Base-by-base conservation (phyloP, 2,797 vertebrate genomes). In the Neosilurus mollespiculum region DNA sequence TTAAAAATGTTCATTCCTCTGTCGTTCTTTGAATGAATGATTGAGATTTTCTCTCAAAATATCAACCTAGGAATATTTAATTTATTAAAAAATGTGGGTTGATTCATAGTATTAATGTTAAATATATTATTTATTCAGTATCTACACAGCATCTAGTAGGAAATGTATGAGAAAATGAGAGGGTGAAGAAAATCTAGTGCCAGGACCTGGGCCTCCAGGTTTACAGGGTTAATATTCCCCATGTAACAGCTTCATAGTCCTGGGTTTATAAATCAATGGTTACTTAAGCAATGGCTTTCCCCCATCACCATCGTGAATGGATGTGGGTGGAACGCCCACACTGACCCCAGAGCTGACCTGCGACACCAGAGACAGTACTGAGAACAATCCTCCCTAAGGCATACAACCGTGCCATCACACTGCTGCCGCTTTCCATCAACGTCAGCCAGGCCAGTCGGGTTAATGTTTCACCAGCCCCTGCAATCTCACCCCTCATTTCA, bases 381-480 rank as follows among this genome's bases (percentile, higher is more conserved):
- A 80, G 89, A 92, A 93, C 93, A 94, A 93, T 93, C 71, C 71
- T 87, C 90, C 91, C 87, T 88, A 89, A 91, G 91, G 88, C 61
- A 89, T 91, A 92, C 89, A 92, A 93, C 92, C 90, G 88, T 87
- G 37, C 87, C 90, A 89, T 92, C 91, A 88, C 90, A 91, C 92
- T 93, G 81, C 88, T 87, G 91, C 88, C 90, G 86, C 90, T 90
- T 90, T 94, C 89, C 90, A 91, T 94, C 93, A 92, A 86, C 87
- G 90, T 93, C 93, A 91, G 90, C 85, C 86, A 86, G 11, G 71
- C 87, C 87, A 8, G 49, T 88, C 88, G 89, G 90, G 94, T 94
- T 95, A 95, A 95, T 94, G 92, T 94, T 95, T 94, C 89, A 93
- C 93, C 81, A 85, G 79, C 86, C 84, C 81, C 71, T 78, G 62